Conservation (phyloP, 2,888 invertebrate genomes). For the Drosophila flavopinicola region DNA sequence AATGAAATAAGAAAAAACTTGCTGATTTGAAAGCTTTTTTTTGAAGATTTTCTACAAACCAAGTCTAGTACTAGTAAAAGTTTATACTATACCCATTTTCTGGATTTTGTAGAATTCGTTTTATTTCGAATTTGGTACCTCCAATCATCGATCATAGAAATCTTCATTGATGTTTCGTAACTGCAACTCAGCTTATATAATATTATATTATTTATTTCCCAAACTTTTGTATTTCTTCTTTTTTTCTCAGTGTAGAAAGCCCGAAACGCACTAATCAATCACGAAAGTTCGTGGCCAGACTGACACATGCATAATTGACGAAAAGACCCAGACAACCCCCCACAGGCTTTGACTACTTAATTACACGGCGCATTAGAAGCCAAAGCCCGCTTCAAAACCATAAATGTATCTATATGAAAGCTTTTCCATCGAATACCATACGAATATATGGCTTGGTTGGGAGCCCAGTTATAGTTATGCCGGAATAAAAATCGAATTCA, state of each 20-base stretch:
- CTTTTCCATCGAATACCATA: slow-evolving; percentile 42
- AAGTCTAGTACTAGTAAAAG: too few relatives aligned
- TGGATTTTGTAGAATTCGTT: too few relatives aligned
- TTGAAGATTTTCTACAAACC: too few relatives aligned
- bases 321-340: slow-evolving; percentile 42
- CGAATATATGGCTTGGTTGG: slow-evolving; percentile 39
- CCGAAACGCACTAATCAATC: slow-evolving; percentile 57
- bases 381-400: slow-evolving; percentile 8
- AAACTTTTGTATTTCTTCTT: neutral
- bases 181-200: too few relatives aligned
- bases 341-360: slow-evolving; percentile 67
- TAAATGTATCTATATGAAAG: slow-evolving; percentile 15
- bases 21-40: too few relatives aligned
- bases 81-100: too few relatives aligned
- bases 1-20: too few relatives aligned
- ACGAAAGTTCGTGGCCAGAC: slow-evolving; percentile 30
- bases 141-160: too few relatives aligned
- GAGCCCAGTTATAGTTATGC: slow-evolving; percentile 62
- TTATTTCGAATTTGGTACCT: too few relatives aligned
- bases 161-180: too few relatives aligned
- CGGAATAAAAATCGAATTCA: slow-evolving; percentile 63
- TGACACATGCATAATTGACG: slow-evolving; percentile 49
- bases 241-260: neutral
- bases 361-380: slow-evolving; percentile 58
- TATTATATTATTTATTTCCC: too few relatives aligned